These are phyloP conservation scores for Perca schrenkii DNA, from an alignment of 2,113 vertebrate genomes.

Conservation along the genomic window DNA sequence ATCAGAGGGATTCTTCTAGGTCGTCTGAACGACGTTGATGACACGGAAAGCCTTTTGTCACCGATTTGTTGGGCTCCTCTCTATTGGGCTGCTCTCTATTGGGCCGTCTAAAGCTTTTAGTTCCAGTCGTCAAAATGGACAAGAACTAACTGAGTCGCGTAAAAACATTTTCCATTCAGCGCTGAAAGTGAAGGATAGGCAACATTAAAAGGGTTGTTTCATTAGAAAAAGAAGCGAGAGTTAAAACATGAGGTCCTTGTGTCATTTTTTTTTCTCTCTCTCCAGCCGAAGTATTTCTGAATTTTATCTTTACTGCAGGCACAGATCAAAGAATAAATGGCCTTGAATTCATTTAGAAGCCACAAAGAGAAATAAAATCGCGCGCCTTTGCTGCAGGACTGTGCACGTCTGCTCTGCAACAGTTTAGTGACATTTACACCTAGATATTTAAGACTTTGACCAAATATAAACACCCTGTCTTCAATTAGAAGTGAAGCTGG, in stretches of 20 bases:
- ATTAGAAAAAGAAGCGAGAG: slow-evolving; percentile 17
- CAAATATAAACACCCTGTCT: slow-evolving; percentile 39
- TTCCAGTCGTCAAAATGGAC: slow-evolving; percentile 90
- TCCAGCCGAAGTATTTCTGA: slow-evolving; percentile 10
- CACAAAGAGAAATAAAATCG: slow-evolving; percentile 18
- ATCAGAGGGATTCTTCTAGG: slow-evolving; percentile 96
- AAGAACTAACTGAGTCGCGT: slow-evolving; percentile 71
- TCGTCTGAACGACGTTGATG: slow-evolving; percentile 97
- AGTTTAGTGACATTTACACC: slow-evolving; percentile 41
- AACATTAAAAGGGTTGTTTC: slow-evolving; percentile 48
- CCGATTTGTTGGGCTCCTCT: slow-evolving; percentile 94
- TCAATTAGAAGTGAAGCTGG: slow-evolving; percentile 12
- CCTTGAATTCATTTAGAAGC: slow-evolving; percentile 20
- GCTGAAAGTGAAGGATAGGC: slow-evolving; percentile 45
- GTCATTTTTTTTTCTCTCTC: neutral
- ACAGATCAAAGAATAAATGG: slow-evolving; percentile 35
- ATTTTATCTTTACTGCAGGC: slow-evolving; percentile 27
- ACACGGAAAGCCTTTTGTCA: slow-evolving; percentile 98
- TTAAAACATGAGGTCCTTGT: slow-evolving; percentile 27
- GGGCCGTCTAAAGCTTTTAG: slow-evolving; percentile 85
- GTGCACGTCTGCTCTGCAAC: neutral
- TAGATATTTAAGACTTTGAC: slow-evolving; percentile 41
- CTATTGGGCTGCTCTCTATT: slow-evolving; percentile 91
- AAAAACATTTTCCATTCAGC: slow-evolving; percentile 69
- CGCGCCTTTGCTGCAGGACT: neutral